Evolutionary conservation across 2,113 vertebrate species (phyloP), one percentile per base, ranked within the genome.

Genomic region (Galeopterus variegatus): DNA sequence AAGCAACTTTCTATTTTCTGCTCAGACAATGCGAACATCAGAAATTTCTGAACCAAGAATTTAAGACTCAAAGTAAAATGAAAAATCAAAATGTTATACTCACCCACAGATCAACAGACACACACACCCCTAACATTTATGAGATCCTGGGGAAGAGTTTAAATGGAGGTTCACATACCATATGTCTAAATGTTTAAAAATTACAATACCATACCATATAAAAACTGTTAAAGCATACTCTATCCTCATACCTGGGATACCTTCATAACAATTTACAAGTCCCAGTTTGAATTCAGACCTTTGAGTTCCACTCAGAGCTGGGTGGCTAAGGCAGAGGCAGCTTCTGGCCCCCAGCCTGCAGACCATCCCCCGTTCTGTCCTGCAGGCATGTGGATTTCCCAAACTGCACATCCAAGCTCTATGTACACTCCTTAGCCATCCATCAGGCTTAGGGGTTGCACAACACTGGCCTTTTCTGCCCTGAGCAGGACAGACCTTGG

Each of bases 41-140:
- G 60, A 96, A 94, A 82, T 96, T 65, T 56, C 86, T 48, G 62
- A 90, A 56, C 64, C 94, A 87, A 82, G 67, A 54, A 86, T 41
- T 87, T 87, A 80, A 93, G 81, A 62, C 82, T 79, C 67, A 81
- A 77, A 94, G 70, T 72, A 84, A 92, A 85, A 64, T 3, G 28
- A 36, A 87, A 95, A 76, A 62, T 48, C 41, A 48, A 76, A 89
- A 76, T 31, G 19, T n/a, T 72, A 67, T 6, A 19, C 7, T 77
- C 45, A 80, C 36, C 70, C 67, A 87, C 12, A 75, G 23, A 87
- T 7, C 48, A 87, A 52, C 19, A 88, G 41, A 86, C 41, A 26
- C 8, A 82, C n/a, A 26, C 8, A 82, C n/a, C 24, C 19, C n/a
- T 56, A 19, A 94, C 31, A 62, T 45, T 95, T 82, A 75, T 36